Evolutionary conservation across 2,113 vertebrate genomes (phyloP), one percentile per base, ranked within the genome.

Genomic region (Corythornis cristatus): DNA sequence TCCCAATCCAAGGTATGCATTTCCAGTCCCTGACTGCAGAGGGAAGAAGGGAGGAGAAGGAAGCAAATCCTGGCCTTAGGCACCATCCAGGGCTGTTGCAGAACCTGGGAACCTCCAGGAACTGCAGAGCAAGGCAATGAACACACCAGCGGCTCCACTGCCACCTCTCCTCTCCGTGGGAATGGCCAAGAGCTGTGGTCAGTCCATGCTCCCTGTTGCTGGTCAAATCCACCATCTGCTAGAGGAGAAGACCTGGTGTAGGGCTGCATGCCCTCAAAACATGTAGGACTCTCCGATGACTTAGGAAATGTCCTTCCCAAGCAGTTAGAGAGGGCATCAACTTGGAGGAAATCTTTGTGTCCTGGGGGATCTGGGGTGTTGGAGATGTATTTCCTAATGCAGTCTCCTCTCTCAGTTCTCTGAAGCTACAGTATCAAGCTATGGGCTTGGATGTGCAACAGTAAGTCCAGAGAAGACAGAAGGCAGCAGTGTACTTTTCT

Each of bases 1-100:
- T 95, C 88, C 95, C 92, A 68, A 68, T 8, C 29, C 45, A 81
- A 90, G 83, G 88, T 56, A 81, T 4, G 68, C 64, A 6, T 72
- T 42, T 70, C 45, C 8, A 15, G 37, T 29, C 83, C 72, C 50
- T 7, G 37, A 4, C 0, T 11, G 31, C 3, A 3, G 5, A 74
- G 19, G 46, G 58, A 6, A 80, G 73, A 5, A 84, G 70, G 31
- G 72, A 33, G 46, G 15, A 46, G 33, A 4, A 6, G 82, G 82
- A 57, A 79, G 75, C 57, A 35, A 16, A 45, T 11, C 64, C 45
- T 12, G 28, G 54, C 50, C 40, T 12, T 33, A 22, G 25, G 43
- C 74, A 35, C 3, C 35, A 51, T 22, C 61, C 37, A 12, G 0
- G 45, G 90, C 45, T n/a, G 40, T 88, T 40, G 86, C 72, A 66